Evolutionary conservation across 2,888 invertebrate genomes (phyloP), one percentile per base, ranked within the genome.

Genomic region (Sarcophaga subvicina): DNA sequence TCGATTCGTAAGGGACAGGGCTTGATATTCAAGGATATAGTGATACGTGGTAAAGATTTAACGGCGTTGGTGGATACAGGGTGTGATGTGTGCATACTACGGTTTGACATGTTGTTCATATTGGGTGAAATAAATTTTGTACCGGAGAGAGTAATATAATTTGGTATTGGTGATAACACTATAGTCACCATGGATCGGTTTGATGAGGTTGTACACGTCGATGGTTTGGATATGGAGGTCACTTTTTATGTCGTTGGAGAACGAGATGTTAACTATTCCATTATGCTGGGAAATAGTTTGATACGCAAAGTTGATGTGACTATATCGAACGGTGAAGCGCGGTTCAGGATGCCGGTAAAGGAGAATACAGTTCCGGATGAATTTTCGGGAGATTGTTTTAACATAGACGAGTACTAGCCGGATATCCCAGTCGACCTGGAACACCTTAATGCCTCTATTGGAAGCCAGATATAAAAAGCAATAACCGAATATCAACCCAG

Each of bases 371-470:
- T 54, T 2, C 20, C 66, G 8, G 20, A 76, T 20, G 66, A 76
- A 59, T 66, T 66, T 59, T n/a, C 8, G 10, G 37, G 62, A 20
- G 20, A 69, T 59, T 73, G 62, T 4, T 17, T 83, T 1, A 54
- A 49, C 37, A 8, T 4, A 0, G 62, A 76, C 37, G 37, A 37
- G 37, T 37, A 37, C 37, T 6, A 37, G 1, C 8, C 37, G 6
- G 37, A 37, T 14, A n/a, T 76, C 10, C 70, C 71, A 78, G 59
- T 87, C 6, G 59, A 72, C 25, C 62, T 84, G 60, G 72, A 83
- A 14, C 73, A 73, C 11, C 22, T 73, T 1, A 5, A 45, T 47
- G 49, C 12, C 14, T 37, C 37, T 0, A 37, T 37, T 37, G 37
- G 6, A 6, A 37, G 37, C 6, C 37, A 37, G 37, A 37, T 37